Conservation (phyloP, 2,797 vertebrate species). For the Trachops cirrhosus region DNA sequence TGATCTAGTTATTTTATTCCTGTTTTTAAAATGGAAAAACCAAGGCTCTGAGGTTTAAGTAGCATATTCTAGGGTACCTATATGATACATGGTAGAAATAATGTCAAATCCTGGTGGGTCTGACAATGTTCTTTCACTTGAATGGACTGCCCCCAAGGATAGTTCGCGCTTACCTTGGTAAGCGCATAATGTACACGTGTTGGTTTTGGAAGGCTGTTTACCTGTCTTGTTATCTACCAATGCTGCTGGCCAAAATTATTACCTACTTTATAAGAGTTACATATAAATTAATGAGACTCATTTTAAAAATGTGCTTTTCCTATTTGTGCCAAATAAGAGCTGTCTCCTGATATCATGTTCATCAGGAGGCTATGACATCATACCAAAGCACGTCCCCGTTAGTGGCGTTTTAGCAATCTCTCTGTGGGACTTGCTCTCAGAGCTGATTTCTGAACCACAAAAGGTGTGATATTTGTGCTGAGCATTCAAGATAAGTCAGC, state of each 20-base stretch:
- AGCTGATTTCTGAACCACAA: background rate
- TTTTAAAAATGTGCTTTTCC: slow-evolving; percentile 4
- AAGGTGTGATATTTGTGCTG: background rate
- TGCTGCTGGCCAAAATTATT: background rate
- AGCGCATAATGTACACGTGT: background rate
- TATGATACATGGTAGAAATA: background rate
- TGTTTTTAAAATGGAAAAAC: slow-evolving; percentile 14
- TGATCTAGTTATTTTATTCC: background rate
- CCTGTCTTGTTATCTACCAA: background rate
- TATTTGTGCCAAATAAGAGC: background rate
- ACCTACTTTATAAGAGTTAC: background rate
- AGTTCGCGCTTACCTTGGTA: background rate
- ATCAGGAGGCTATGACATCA: background rate
- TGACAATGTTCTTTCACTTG: background rate
- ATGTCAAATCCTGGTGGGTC: background rate
- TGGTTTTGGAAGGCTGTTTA: background rate
- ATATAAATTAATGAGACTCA: background rate
- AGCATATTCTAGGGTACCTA: background rate
- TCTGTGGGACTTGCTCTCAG: slow-evolving; percentile 24
- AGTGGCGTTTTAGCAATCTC: background rate
- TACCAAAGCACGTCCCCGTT: background rate
- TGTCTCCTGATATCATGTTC: background rate
- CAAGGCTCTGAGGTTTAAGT: background rate
- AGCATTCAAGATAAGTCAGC: background rate
- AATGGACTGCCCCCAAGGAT: background rate